phyloP scores from a whole-genome alignment of 92 coral and sea anemone species.

The Paragorgia papillata region DNA sequence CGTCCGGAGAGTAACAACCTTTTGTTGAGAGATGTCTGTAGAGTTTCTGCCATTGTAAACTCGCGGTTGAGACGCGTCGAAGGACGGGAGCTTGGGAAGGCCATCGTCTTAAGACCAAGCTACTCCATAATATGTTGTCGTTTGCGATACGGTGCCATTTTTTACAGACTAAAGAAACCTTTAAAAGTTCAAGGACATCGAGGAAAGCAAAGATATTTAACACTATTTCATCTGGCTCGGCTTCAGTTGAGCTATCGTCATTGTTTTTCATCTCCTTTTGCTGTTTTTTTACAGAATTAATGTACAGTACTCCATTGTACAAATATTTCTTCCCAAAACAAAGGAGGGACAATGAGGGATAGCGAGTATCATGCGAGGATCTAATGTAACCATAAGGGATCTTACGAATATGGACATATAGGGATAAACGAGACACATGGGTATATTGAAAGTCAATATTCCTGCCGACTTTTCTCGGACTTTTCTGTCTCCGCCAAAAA shows the following conservation, averaged over 20 bases:
- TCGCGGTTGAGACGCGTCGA: constrained; percentile 68
- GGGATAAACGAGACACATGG: no score
- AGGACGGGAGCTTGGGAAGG: constrained; percentile 83
- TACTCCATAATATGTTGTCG: constrained; percentile 79
- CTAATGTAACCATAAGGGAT: no score
- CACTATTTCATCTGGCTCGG: constrained; percentile 84
- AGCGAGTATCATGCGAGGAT: no score
- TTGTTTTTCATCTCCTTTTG: neutral
- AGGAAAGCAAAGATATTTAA: constrained; percentile 87
- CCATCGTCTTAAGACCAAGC: constrained; percentile 78
- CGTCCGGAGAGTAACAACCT: constrained; percentile 90
- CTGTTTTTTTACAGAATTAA: neutral
- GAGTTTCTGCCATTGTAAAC: constrained; percentile 75
- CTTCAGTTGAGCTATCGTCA: constrained; percentile 48
- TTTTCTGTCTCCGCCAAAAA: no score
- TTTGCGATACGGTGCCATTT: constrained; percentile 81
- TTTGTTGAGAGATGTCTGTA: constrained; percentile 77
- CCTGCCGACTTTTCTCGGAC: no score
- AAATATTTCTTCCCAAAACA: neutral
- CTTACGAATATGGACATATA: no score
- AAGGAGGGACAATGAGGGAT: neutral
- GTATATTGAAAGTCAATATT: no score
- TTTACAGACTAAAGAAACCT: constrained; percentile 68
- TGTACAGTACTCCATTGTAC: neutral
- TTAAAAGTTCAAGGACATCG: constrained; percentile 66